Percentiles rank a stretch among this genome's conserved stretches.
Conservation (phyloP, 2,888 invertebrate genomes). For the Trissonchulus latispiculum region DNA sequence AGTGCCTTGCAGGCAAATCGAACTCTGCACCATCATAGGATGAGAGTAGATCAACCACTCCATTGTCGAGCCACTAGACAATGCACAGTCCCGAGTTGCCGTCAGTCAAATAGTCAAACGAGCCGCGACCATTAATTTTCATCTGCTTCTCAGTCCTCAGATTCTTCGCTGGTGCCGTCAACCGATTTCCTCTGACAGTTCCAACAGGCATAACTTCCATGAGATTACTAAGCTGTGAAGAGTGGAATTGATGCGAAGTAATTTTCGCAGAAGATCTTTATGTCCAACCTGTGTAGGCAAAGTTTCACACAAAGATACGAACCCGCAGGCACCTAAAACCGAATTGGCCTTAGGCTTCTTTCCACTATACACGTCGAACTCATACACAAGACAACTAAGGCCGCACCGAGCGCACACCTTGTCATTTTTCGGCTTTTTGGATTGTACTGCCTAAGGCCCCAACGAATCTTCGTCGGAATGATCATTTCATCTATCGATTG, state of each 20-base stretch:
- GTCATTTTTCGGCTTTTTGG: too few species aligned
- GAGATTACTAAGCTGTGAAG: background rate
- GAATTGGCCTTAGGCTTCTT: too few species aligned
- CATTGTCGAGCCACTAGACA: conserved; percentile 1
- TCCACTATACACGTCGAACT: too few species aligned
- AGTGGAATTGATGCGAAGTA: background rate
- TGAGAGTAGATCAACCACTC: background rate
- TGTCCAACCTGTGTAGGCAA: background rate
- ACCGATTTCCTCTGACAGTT: background rate
- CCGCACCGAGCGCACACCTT: too few species aligned
- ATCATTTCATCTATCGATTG: too few species aligned
- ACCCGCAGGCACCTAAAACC: too few species aligned
- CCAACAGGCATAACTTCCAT: background rate
- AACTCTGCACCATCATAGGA: background rate
- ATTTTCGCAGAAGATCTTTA: background rate
- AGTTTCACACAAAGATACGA: too few species aligned
- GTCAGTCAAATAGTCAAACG: conserved; percentile 2
- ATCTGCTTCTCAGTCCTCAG: background rate
- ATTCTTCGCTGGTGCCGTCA: background rate
- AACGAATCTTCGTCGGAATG: too few species aligned
- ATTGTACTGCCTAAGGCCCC: too few species aligned
- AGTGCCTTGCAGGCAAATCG: background rate
- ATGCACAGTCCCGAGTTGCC: background rate
- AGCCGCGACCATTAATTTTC: background rate
- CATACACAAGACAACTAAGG: too few species aligned